Evolutionary conservation across 2,113 vertebrate species (phyloP).

Genomic region (Cyanoderma ruficeps): DNA sequence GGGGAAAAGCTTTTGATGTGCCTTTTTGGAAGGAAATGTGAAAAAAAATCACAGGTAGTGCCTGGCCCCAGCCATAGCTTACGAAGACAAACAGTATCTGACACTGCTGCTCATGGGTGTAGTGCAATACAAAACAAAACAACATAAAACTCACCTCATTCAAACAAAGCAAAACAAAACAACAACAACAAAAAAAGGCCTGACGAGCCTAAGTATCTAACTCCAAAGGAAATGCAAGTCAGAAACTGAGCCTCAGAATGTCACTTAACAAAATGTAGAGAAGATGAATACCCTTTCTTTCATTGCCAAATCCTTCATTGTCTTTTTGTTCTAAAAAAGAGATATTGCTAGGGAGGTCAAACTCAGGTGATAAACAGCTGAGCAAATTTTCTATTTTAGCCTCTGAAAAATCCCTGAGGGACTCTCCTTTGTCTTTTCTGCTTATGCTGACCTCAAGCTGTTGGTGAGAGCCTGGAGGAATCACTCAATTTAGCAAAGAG

Average conservation of each 20-base stretch:
- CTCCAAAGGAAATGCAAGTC: neutral
- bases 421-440: conserved; percentile 44
- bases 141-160: neutral
- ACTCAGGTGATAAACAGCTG: conserved; percentile 55
- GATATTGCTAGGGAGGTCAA: conserved; percentile 25
- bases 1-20: neutral
- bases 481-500: conserved; percentile 16
- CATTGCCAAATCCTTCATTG: conserved; percentile 26
- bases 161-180: neutral
- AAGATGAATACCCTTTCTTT: conserved; percentile 31
- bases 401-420: conserved; percentile 34
- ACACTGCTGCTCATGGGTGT: neutral
- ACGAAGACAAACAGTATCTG: neutral
- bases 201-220: neutral
- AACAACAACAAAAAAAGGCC: too few relatives aligned
- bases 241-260: neutral
- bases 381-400: conserved; percentile 48
- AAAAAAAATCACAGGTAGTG: neutral
- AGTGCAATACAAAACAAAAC: neutral
- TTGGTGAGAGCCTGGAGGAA: conserved; percentile 39
- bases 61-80: neutral
- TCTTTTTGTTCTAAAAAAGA: neutral
- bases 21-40: neutral
- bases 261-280: neutral
- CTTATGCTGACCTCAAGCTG: conserved; percentile 24